Conservation (phyloP, 2,888 invertebrate species). For the Perithous albicinctus region DNA sequence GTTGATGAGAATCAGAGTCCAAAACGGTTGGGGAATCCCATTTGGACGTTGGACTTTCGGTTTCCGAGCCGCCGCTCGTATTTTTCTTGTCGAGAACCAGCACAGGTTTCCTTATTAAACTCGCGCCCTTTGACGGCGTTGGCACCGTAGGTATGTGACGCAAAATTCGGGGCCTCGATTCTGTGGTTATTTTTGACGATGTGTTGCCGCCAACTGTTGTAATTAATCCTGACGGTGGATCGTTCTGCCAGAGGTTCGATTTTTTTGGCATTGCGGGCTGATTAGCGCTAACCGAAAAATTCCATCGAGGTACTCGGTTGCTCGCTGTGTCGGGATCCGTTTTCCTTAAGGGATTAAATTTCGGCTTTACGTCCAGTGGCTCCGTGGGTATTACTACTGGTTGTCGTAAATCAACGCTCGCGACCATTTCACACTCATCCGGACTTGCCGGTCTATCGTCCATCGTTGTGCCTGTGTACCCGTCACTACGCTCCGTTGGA, state of each 20-base stretch:
- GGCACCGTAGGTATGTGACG: constrained; percentile 77
- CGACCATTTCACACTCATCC: constrained; percentile 72
- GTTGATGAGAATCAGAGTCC: constrained; percentile 72
- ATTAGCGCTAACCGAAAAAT: constrained; percentile 25
- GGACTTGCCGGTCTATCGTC: constrained; percentile 76
- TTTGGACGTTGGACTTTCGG: constrained; percentile 47
- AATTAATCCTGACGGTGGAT: constrained; percentile 42
- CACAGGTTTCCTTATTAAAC: constrained; percentile 71
- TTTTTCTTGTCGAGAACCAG: constrained; percentile 74
- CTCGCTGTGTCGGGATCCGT: constrained; percentile 52
- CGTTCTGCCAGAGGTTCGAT: constrained; percentile 64
- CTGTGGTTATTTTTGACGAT: constrained; percentile 20
- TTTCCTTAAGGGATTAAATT: constrained; percentile 54
- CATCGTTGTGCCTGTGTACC: constrained; percentile 61
- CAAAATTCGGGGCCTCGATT: constrained; percentile 59
- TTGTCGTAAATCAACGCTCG: constrained; percentile 66
- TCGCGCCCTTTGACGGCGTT: constrained; percentile 76
- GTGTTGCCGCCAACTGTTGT: constrained; percentile 1
- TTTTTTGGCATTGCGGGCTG: constrained; percentile 1
- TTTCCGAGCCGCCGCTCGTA: constrained; percentile 60
- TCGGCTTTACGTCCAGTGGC: constrained; percentile 56
- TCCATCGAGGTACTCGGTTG: constrained; percentile 43
- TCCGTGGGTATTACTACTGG: constrained; percentile 79
- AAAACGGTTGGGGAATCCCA: constrained; percentile 69
- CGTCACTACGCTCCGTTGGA: constrained; percentile 79